Conservation (phyloP, 35 echinoderm and acorn worm species). For the Diadema setosum region DNA sequence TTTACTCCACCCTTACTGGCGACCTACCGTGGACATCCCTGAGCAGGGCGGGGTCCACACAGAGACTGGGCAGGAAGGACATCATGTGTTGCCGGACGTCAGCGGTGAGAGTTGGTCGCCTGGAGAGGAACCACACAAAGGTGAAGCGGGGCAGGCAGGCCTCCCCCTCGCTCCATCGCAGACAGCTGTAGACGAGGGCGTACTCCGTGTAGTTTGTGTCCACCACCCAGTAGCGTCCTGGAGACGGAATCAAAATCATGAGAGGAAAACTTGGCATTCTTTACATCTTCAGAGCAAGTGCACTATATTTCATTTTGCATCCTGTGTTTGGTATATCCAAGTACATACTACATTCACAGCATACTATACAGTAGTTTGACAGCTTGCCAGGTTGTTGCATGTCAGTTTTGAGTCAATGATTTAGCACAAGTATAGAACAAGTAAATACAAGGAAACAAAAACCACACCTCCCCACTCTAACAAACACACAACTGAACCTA, state of each 20-base stretch:
- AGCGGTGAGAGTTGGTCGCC: not conserved
- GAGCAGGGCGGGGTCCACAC: not conserved
- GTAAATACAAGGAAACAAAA: no score
- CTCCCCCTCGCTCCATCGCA: not conserved
- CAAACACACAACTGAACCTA: no score
- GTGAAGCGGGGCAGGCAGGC: not conserved
- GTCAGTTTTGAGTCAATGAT: not conserved
- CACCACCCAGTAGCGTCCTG: conserved; percentile 61
- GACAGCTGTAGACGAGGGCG: conserved; percentile 64
- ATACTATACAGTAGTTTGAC: not conserved
- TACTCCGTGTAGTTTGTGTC: conserved; percentile 45
- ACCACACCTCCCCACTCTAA: no score
- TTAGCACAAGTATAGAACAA: not conserved
- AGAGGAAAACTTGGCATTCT: not conserved
- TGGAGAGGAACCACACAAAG: conserved; percentile 38
- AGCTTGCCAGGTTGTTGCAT: not conserved
- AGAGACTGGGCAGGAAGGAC: not conserved
- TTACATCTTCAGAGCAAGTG: no score
- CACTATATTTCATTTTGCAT: no score
- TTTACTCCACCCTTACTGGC: no score
- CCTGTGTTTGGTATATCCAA: no score
- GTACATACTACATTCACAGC: no score
- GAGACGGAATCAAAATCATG: not conserved
- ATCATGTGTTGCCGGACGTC: not conserved
- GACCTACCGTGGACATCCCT: no score